Conservation (phyloP, 2,113 vertebrate species). For the Gadus chalcogrammus region DNA sequence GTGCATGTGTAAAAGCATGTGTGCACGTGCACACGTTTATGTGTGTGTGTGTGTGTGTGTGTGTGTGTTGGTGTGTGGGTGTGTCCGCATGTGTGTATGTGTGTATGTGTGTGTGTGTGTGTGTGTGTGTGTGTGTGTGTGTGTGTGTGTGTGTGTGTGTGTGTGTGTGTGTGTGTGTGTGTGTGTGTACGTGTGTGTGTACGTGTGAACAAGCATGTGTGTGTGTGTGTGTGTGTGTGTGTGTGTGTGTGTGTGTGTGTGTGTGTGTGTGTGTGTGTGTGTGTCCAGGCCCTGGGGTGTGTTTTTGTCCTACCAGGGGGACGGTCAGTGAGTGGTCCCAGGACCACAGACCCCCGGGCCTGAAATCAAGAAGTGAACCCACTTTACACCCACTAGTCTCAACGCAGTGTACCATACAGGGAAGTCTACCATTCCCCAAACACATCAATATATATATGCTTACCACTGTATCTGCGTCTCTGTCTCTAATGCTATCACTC, state of each 20-base stretch:
- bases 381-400: neutral
- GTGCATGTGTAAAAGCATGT: no score
- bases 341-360: conserved; percentile 55
- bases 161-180: neutral
- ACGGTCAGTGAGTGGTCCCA: conserved; percentile 59
- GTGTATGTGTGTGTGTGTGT: conserved; percentile 6
- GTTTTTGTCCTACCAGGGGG: conserved; percentile 51
- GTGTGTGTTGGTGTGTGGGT: no score
- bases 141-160: conserved; percentile 11
- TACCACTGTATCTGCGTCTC: no score
- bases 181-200: neutral
- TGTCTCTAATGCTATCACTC: no score
- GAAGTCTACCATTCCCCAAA: no score
- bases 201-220: conserved; percentile 25
- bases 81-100: neutral
- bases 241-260: conserved; percentile 9
- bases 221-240: neutral
- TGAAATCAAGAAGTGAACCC: conserved; percentile 44
- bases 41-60: conserved; percentile 1
- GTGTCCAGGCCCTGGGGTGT: conserved; percentile 54
- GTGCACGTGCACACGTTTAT: neutral
- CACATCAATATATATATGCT: no score
- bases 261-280: conserved; percentile 27
- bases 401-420: no score
- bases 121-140: conserved; percentile 6